Evolutionary conservation across 2,113 vertebrate genomes (phyloP).

Genomic region (Amia ocellicauda): DNA sequence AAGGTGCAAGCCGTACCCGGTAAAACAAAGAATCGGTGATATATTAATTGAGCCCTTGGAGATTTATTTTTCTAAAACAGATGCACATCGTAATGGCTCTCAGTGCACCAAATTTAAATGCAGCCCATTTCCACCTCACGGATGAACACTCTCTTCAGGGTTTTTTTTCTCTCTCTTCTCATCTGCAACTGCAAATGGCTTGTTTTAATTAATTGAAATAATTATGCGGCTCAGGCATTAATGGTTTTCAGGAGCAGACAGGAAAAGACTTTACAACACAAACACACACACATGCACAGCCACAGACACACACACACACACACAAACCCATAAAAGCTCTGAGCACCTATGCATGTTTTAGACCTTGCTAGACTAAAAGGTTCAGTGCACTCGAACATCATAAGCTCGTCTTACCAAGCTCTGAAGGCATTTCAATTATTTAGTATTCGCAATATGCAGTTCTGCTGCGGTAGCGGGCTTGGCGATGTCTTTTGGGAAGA

Average conservation of each 20-base stretch:
- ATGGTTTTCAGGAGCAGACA: slow-evolving; percentile 5
- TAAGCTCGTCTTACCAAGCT: slow-evolving; percentile 36
- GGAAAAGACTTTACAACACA: slow-evolving; percentile 8
- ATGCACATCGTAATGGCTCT: background rate
- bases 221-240: background rate
- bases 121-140: background rate
- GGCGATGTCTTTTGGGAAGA: background rate
- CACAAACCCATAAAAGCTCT: background rate
- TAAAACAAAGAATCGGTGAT: background rate
- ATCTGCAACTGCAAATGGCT: slow-evolving; percentile 1
- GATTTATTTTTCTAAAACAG: background rate
- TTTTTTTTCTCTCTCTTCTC: slow-evolving; percentile 3
- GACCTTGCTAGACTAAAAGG: slow-evolving; percentile 1
- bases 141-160: background rate
- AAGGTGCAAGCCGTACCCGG: no score
- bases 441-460: slow-evolving; percentile 1
- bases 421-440: slow-evolving; percentile 34
- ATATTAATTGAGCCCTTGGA: slow-evolving; percentile 2
- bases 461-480: background rate
- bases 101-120: background rate
- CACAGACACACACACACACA: slow-evolving; percentile 4
- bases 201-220: slow-evolving; percentile 19
- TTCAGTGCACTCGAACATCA: slow-evolving; percentile 16
- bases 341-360: slow-evolving; percentile 13
- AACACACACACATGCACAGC: slow-evolving; percentile 1